Percentiles rank a stretch among this genome's conserved stretches.
phyloP scores from a whole-genome alignment of 92 coral and sea anemone genomes.

The Zoanthus sociatus region DNA sequence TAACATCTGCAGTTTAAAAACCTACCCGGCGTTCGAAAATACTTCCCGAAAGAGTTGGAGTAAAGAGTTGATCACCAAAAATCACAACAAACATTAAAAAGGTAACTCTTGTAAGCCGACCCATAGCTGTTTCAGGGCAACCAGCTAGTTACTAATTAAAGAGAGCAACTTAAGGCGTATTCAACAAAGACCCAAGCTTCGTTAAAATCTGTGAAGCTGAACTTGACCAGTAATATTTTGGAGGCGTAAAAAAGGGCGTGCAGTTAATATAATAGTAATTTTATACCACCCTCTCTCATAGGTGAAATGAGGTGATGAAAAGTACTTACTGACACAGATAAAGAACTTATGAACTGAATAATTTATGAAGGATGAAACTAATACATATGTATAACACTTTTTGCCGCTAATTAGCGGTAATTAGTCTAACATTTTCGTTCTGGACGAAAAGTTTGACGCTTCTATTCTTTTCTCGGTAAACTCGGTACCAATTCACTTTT shows the following conservation, averaged over 20 bases:
- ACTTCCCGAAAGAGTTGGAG: constrained; percentile 56
- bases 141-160: neutral
- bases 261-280: neutral
- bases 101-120: constrained; percentile 20
- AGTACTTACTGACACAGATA: too few species aligned
- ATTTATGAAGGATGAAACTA: neutral
- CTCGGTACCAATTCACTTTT: constrained; percentile 30
- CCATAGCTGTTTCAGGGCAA: neutral
- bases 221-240: constrained; percentile 10
- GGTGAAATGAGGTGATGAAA: neutral
- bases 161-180: neutral
- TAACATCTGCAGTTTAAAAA: neutral
- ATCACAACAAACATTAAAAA: constrained; percentile 37
- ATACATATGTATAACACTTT: neutral
- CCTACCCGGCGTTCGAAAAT: constrained; percentile 65
- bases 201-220: constrained; percentile 21
- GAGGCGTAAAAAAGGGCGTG: constrained; percentile 15
- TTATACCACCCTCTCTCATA: neutral
- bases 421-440: neutral
- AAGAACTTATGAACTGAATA: neutral
- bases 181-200: neutral
- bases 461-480: neutral
- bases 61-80: constrained; percentile 50
- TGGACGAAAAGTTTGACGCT: neutral
- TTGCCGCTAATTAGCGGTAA: neutral